A percentile compares a stretch with the other conserved stretches of the same genome.
These are phyloP conservation scores for Adelphocoris suturalis DNA, from an alignment of 2,888 invertebrate species.

Conservation along the genomic window DNA sequence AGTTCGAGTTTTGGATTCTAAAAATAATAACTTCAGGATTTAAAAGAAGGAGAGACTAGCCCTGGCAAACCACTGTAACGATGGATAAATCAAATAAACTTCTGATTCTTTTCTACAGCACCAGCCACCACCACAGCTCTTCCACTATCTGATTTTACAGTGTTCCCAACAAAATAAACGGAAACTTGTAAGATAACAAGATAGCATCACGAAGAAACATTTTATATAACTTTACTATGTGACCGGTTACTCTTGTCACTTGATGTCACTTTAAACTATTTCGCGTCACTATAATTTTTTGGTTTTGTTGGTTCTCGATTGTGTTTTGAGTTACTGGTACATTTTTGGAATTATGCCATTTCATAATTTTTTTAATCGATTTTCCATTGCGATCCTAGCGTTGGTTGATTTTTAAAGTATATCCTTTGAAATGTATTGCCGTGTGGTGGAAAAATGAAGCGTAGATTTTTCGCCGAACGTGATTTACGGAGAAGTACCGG, in stretches of 20 bases:
- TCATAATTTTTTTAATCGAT: too few species aligned
- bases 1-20: background rate
- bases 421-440: background rate
- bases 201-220: background rate
- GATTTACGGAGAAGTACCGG: too few species aligned
- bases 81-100: slow-evolving; percentile 23
- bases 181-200: background rate
- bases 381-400: background rate
- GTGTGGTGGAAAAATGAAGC: background rate
- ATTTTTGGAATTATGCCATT: background rate
- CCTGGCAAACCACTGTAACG: slow-evolving; percentile 17
- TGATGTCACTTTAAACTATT: background rate
- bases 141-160: background rate
- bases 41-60: slow-evolving; percentile 3
- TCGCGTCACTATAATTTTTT: background rate
- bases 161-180: background rate
- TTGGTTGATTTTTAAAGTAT: background rate
- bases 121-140: slow-evolving; percentile 18
- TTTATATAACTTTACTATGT: background rate
- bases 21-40: slow-evolving; percentile 1
- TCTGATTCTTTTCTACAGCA: slow-evolving; percentile 1
- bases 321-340: background rate
- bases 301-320: background rate
- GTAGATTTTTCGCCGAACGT: background rate
- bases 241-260: background rate